Evolutionary conservation across 2,113 vertebrate species (phyloP).

Genomic region (Trinectes maculatus): DNA sequence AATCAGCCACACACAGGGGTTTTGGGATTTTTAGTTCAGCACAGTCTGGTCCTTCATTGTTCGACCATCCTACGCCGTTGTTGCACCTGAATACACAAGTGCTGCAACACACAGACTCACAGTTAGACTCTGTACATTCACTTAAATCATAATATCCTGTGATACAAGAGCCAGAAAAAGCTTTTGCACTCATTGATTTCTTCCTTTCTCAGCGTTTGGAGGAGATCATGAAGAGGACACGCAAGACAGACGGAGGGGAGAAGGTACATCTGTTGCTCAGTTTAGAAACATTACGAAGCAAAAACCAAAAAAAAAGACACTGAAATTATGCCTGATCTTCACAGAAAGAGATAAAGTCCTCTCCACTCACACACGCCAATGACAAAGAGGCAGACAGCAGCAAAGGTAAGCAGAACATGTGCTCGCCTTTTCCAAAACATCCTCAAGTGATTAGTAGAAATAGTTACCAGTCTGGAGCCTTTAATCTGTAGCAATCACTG

Average conservation of each 20-base stretch:
- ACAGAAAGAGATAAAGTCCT: conserved; percentile 83
- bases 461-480: background rate
- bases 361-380: conserved; percentile 64
- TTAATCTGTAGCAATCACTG: conserved; percentile 30
- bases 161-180: conserved; percentile 8
- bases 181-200: background rate
- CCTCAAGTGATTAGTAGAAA: background rate
- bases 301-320: background rate
- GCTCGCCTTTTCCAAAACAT: background rate
- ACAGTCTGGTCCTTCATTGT: background rate
- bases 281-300: background rate
- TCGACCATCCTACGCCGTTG: background rate
- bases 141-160: conserved; percentile 4
- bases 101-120: background rate
- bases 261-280: conserved; percentile 79
- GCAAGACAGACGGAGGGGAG: conserved; percentile 87
- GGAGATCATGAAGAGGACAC: conserved; percentile 98
- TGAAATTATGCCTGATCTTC: conserved; percentile 14
- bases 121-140: background rate
- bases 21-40: background rate
- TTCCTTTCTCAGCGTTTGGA: conserved; percentile 88
- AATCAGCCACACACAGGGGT: background rate
- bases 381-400: conserved; percentile 83
- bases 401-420: conserved; percentile 74
- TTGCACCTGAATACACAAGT: conserved; percentile 42